phyloP scores from a whole-genome alignment of 2,113 vertebrate genomes.

The Corythoichthys intestinalis region DNA sequence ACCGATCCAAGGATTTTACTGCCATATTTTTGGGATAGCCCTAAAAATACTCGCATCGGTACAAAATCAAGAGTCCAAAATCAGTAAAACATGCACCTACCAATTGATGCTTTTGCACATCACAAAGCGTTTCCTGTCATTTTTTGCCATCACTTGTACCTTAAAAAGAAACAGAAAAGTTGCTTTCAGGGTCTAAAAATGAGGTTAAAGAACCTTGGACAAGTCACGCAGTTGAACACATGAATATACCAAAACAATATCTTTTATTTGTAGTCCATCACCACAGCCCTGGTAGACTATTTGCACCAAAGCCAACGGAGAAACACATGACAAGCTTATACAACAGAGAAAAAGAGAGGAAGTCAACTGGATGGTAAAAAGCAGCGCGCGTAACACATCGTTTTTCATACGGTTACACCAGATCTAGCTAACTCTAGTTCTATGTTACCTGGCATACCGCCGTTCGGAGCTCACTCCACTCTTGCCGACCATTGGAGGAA shows the following conservation, averaged over 20 bases:
- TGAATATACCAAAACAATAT: conserved; percentile 91
- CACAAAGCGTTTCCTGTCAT: neutral
- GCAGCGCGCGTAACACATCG: conserved; percentile 62
- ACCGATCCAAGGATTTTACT: no score
- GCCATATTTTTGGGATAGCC: no score
- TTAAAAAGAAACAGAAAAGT: neutral
- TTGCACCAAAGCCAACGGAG: conserved; percentile 99
- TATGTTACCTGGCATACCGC: conserved; percentile 60
- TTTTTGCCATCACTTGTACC: neutral
- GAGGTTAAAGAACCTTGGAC: no score
- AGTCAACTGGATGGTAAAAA: conserved; percentile 75
- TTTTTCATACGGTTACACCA: conserved; percentile 42
- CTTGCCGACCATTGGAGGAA: conserved; percentile 47
- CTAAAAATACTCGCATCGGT: no score
- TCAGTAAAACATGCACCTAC: no score
- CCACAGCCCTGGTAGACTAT: conserved; percentile 81
- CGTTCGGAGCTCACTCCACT: conserved; percentile 53
- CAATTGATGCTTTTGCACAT: no score
- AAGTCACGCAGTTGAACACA: conserved; percentile 48
- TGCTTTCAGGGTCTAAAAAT: no score
- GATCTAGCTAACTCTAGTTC: conserved; percentile 49
- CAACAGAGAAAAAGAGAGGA: conserved; percentile 81
- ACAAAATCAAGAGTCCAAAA: no score
- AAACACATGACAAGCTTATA: conserved; percentile 99
- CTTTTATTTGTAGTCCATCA: conserved; percentile 99